phyloP scores from a whole-genome alignment of 2,113 vertebrate genomes.

The Cyrtonyx montezumae region DNA sequence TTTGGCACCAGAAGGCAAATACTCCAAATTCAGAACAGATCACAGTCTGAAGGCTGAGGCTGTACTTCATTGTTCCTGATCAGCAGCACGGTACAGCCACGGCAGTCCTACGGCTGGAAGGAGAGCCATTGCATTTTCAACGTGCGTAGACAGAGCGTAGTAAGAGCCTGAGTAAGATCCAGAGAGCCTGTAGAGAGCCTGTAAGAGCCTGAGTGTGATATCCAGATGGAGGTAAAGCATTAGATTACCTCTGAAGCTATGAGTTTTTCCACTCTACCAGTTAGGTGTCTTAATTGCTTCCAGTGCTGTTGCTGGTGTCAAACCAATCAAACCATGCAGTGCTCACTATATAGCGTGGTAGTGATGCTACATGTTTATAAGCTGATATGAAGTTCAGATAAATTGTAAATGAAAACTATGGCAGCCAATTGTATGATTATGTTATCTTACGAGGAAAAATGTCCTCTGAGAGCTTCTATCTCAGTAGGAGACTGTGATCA shows the following conservation, averaged over 20 bases:
- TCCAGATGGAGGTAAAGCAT: background rate
- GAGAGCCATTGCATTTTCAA: rapidly evolving
- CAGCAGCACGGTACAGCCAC: background rate
- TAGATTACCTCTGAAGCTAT: background rate
- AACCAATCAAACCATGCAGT: background rate
- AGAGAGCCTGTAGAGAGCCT: no score
- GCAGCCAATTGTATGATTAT: background rate
- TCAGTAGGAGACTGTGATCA: background rate
- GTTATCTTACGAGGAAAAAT: background rate
- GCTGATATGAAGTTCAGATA: background rate
- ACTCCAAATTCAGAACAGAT: background rate
- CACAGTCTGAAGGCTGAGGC: background rate
- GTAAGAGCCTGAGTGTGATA: background rate
- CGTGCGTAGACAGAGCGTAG: rapidly evolving
- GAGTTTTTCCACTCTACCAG: background rate
- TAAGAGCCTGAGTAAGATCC: background rate
- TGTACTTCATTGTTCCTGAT: background rate
- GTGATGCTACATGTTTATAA: background rate
- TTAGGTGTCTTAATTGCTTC: background rate
- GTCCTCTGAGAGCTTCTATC: background rate
- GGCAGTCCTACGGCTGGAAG: background rate
- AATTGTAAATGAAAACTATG: background rate
- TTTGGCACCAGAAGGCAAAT: background rate
- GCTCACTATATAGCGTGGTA: background rate
- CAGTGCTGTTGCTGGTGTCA: background rate